phyloP scores from a whole-genome alignment of 2,888 invertebrate genomes.

The Amblyteles armatorius region DNA sequence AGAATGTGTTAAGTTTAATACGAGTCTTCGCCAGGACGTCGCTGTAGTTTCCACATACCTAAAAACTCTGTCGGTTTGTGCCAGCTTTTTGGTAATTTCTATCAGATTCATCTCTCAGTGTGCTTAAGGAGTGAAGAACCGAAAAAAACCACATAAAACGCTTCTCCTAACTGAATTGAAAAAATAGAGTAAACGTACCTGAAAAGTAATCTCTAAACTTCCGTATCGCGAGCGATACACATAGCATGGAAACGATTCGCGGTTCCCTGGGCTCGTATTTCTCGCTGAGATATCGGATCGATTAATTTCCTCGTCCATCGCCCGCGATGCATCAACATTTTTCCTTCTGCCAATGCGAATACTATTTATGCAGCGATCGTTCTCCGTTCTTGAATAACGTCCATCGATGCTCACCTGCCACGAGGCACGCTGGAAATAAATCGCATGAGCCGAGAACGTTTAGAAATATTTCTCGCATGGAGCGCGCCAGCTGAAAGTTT shows the following conservation, averaged over 20 bases:
- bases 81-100: no score
- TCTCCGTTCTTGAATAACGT: background rate
- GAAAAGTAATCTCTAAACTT: background rate
- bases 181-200: background rate
- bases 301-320: constrained; percentile 46
- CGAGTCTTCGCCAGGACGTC: no score
- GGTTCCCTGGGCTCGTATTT: constrained; percentile 11
- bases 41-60: no score
- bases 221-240: background rate
- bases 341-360: constrained; percentile 15
- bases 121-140: no score
- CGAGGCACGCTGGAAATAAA: constrained; percentile 17
- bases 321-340: background rate
- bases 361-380: constrained; percentile 8
- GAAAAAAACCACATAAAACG: no score
- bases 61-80: no score
- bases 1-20: no score
- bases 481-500: background rate
- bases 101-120: no score
- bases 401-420: constrained; percentile 5
- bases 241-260: constrained; percentile 15
- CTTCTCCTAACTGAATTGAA: no score
- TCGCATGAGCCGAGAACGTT: constrained; percentile 1
- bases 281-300: constrained; percentile 35
- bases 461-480: background rate